Evolutionary conservation across 2,797 vertebrate genomes (phyloP).

Genomic region (Anguilla pacifica): DNA sequence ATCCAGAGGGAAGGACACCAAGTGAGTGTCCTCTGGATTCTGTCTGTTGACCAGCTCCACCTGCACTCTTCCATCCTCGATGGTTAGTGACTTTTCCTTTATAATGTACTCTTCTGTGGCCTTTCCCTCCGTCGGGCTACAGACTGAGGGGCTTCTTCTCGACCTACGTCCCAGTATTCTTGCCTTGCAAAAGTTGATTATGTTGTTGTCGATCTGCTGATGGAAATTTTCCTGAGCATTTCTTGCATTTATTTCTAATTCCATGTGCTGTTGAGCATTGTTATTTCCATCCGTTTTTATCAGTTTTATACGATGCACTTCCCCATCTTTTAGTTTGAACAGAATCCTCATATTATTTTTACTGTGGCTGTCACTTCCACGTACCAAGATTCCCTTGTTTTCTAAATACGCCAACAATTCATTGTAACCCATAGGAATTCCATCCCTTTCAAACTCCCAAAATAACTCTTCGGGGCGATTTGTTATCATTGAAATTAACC

Average conservation of each 20-base stretch:
- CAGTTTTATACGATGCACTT: not conserved
- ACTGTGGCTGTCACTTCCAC: not conserved
- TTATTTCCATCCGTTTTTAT: slow-evolving; percentile 11
- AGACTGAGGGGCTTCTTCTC: not conserved
- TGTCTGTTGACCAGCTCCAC: slow-evolving; percentile 25
- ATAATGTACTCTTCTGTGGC: slow-evolving; percentile 28
- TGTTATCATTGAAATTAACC: not conserved
- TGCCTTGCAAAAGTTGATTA: not conserved
- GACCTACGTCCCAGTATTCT: not conserved
- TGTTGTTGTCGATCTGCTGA: not conserved
- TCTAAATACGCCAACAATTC: not conserved
- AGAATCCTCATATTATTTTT: slow-evolving; percentile 13
- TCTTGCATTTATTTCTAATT: not conserved
- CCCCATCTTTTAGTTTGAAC: not conserved
- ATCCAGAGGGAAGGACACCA: slow-evolving; percentile 24
- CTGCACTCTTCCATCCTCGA: slow-evolving; percentile 27
- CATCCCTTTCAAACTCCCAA: not conserved
- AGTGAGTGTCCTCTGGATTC: slow-evolving; percentile 31
- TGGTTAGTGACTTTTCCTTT: slow-evolving; percentile 20
- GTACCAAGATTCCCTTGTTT: not conserved
- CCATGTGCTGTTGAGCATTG: not conserved
- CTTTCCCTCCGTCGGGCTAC: not conserved
- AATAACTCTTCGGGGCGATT: not conserved
- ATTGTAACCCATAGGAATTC: not conserved
- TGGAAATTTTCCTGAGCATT: not conserved